A percentile compares a stretch with the other conserved stretches of the same genome.
Evolutionary conservation across 2,797 vertebrate species (phyloP).

Genomic region (Acrossocheilus fasciatus): DNA sequence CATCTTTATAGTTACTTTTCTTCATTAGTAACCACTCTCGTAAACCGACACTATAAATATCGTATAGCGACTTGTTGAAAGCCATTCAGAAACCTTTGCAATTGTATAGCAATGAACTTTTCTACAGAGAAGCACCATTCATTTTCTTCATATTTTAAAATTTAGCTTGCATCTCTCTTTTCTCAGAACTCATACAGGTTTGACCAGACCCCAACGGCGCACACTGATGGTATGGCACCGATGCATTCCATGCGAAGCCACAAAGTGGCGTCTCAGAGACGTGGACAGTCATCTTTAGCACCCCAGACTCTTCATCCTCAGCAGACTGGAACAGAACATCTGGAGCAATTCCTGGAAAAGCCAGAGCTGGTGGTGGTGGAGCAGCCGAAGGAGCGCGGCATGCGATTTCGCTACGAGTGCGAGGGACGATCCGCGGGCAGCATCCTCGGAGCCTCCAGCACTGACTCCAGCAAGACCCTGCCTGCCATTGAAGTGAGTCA

Average conservation of each 20-base stretch:
- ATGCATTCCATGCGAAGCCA: constrained; percentile 56
- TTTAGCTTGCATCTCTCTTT: not conserved
- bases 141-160: constrained; percentile 8
- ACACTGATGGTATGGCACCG: constrained; percentile 62
- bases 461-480: constrained; percentile 87
- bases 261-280: constrained; percentile 42
- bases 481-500: constrained; percentile 85
- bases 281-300: constrained; percentile 40
- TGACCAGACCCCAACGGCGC: constrained; percentile 31
- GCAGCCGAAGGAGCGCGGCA: constrained; percentile 93
- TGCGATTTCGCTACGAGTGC: constrained; percentile 96
- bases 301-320: constrained; percentile 23
- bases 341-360: constrained; percentile 77
- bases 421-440: constrained; percentile 93
- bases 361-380: constrained; percentile 86
- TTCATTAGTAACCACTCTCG: not conserved
- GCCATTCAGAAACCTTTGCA: not conserved
- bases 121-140: not conserved
- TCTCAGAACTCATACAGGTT: constrained; percentile 63
- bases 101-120: not conserved
- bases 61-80: not conserved
- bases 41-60: not conserved
- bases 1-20: not conserved
- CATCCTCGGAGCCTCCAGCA: constrained; percentile 90
- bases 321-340: constrained; percentile 63